Conservation (phyloP, 2,113 vertebrate species). For the Stigmatopora argus region DNA sequence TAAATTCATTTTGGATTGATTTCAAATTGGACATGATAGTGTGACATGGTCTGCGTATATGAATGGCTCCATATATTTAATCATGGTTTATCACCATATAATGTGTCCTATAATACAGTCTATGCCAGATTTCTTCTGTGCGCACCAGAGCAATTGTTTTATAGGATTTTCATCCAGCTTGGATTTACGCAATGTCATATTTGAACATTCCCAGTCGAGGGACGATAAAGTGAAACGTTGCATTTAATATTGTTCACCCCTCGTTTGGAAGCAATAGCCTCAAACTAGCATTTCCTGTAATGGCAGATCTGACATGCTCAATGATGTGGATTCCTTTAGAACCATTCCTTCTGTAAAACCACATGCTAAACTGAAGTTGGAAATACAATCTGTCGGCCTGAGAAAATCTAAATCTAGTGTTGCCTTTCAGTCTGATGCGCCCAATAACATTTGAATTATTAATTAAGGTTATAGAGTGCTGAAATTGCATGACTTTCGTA, state of each 20-base stretch:
- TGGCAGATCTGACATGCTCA: no score
- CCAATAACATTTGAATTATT: constrained; percentile 26
- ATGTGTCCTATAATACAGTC: constrained; percentile 25
- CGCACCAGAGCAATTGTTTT: constrained; percentile 35
- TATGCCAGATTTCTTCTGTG: constrained; percentile 33
- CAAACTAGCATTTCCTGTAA: no score
- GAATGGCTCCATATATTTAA: constrained; percentile 30
- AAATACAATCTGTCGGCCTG: constrained; percentile 9
- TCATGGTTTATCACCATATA: constrained; percentile 35
- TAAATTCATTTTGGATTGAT: background rate
- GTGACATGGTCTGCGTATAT: constrained; percentile 13
- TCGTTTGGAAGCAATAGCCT: no score
- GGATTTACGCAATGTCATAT: constrained; percentile 23
- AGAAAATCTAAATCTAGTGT: constrained; percentile 6
- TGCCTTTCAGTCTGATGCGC: constrained; percentile 14
- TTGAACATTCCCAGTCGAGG: background rate
- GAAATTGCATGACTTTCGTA: constrained; percentile 2
- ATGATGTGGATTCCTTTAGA: no score
- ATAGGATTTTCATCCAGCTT: constrained; percentile 15
- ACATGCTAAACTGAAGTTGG: background rate
- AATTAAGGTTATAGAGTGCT: constrained; percentile 12
- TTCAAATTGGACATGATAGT: background rate
- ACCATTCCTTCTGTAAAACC: background rate
- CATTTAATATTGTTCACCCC: no score
- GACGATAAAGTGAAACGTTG: background rate